These are phyloP conservation scores for Macrotis lagotis DNA, from an alignment of 2,113 vertebrate genomes.

Conservation along the genomic window DNA sequence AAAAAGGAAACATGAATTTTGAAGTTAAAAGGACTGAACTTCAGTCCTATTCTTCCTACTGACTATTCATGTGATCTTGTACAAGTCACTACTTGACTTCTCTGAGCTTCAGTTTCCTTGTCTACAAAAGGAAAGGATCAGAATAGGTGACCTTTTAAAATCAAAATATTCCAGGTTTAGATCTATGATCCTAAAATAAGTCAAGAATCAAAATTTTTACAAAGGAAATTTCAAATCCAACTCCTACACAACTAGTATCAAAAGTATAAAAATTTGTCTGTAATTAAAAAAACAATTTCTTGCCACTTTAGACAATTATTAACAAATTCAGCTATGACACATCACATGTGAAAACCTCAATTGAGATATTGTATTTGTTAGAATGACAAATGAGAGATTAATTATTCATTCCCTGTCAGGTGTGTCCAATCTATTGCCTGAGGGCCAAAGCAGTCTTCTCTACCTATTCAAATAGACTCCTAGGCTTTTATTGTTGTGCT, in stretches of 20 bases:
- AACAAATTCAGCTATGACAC: neutral
- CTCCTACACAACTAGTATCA: neutral
- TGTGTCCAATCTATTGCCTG: too few relatives aligned
- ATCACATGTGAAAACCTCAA: neutral
- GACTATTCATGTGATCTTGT: neutral
- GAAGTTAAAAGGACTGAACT: neutral
- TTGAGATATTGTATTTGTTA: neutral
- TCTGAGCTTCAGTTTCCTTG: neutral
- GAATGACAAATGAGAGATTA: neutral
- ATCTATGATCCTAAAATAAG: neutral
- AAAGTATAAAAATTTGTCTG: neutral
- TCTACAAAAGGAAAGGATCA: neutral
- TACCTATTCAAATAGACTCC: too few relatives aligned
- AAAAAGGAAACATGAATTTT: neutral
- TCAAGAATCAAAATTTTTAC: neutral
- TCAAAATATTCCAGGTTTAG: neutral
- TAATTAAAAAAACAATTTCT: neutral
- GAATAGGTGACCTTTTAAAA: neutral
- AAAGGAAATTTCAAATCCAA: neutral
- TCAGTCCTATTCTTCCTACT: neutral
- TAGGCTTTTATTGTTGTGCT: too few relatives aligned
- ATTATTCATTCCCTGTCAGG: neutral
- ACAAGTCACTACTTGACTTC: neutral
- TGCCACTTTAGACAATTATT: neutral
- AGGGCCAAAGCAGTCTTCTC: too few relatives aligned